phyloP scores from a whole-genome alignment of 2,888 invertebrate genomes.

The Homarus gammarus region DNA sequence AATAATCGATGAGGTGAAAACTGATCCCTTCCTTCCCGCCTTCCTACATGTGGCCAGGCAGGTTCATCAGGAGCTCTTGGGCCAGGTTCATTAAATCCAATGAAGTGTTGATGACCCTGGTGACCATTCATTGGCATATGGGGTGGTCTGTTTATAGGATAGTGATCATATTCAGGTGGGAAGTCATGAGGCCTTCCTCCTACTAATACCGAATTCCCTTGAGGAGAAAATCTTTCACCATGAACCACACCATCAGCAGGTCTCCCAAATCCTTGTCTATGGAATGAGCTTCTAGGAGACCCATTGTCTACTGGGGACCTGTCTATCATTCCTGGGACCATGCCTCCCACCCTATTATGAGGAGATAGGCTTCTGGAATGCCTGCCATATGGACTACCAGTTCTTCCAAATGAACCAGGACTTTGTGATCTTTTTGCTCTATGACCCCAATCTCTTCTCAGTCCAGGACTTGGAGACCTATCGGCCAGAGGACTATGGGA shows the following conservation, averaged over 20 bases:
- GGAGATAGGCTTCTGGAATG: conserved; percentile 58
- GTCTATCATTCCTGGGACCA: conserved; percentile 20
- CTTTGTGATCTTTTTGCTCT: conserved; percentile 45
- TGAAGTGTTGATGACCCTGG: conserved; percentile 50
- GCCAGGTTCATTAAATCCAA: conserved; percentile 27
- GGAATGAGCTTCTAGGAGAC: conserved; percentile 39
- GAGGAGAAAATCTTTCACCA: conserved; percentile 33
- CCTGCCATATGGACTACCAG: conserved; percentile 48
- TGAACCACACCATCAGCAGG: conserved; percentile 18
- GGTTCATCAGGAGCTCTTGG: conserved; percentile 23
- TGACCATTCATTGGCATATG: conserved; percentile 50
- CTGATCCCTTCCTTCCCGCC: conserved; percentile 49
- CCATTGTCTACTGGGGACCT: conserved; percentile 7
- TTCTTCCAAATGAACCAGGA: conserved; percentile 35
- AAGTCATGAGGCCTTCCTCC: conserved; percentile 48
- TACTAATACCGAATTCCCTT: conserved; percentile 13
- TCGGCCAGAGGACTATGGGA: conserved; percentile 31
- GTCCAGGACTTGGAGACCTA: conserved; percentile 48
- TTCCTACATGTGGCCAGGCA: conserved; percentile 22
- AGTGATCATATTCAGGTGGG: conserved; percentile 32
- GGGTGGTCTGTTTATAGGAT: conserved; percentile 33
- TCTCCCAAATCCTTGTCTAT: conserved; percentile 37
- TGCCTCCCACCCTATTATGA: conserved; percentile 22
- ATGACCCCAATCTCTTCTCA: conserved; percentile 47
- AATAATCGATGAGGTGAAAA: conserved; percentile 44